Evolutionary conservation across 2,888 invertebrate genomes (phyloP), one percentile per base, ranked within the genome.

Genomic region (Oxytorus armatus): DNA sequence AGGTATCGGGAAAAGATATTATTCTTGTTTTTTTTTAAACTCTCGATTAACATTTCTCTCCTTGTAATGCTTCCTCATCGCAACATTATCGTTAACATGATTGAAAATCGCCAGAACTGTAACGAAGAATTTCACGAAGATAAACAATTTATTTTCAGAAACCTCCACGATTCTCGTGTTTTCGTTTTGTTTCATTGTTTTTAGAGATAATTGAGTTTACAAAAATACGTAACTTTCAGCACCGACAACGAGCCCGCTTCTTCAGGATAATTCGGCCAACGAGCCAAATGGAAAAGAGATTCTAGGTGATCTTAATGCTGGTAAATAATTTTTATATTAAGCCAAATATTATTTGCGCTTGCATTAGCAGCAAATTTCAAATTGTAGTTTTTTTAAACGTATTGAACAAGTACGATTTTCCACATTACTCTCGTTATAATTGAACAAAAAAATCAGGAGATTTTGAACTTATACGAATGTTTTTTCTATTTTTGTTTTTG

Each of bases 291-390:
- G 16, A 36, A 73, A 36, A 44, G 77, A 73, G 11, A 36, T 29
- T 25, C 14, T 23, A 3, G 73, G 63, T 4, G 80, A 80, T 1
- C 57, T 25, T 8, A 80, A 73, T 18, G 63, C 57, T 51, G 80
- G 77, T 80, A 69, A 80, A 57, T 72, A 55, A 25, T 53, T 36
- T 11, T 33, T 21, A 23, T 1, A 18, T 5, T 11, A 25, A 16
- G 1, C 55, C 1, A 53, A 53, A 21, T 21, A 5, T 47, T n/a
- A 18, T 18, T 10, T 16, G 18, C 16, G 18, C 5, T 18, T 7
- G 10, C 18, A 1, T 8, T 1, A 7, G 10, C n/a, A 44, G 29
- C 3, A 29, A 29, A 29, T 29, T 5, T 3, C 3, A 29, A 29
- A 29, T 29, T 29, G 29, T 5, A 29, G 29, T 29, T 29, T 47